Evolutionary conservation across 2,113 vertebrate species (phyloP).

Genomic region (Corythornis madagascariensis): DNA sequence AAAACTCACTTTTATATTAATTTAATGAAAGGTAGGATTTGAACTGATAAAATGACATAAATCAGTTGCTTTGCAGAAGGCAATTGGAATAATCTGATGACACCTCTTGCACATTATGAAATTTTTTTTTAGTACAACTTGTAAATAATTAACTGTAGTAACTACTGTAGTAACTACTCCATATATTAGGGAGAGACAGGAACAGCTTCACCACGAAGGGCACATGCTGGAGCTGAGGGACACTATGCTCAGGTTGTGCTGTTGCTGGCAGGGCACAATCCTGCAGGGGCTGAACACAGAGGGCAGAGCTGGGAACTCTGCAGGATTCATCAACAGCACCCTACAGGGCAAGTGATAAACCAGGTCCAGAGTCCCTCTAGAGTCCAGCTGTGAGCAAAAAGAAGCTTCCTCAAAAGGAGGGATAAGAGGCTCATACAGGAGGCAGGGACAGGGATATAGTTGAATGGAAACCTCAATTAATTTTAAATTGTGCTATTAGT

Average conservation of each 20-base stretch:
- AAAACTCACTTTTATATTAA: not conserved
- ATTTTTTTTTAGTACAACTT: not conserved
- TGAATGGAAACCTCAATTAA: not conserved
- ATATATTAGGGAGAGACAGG: too few relatives aligned
- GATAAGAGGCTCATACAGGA: not conserved
- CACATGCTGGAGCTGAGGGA: not conserved
- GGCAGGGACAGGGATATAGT: not conserved
- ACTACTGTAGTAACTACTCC: not conserved
- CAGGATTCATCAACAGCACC: not conserved
- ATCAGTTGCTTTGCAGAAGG: not conserved
- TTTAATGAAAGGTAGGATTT: not conserved
- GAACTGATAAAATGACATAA: not conserved
- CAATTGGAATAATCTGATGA: not conserved
- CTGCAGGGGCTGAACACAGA: fast-evolving
- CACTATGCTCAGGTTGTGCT: fast-evolving
- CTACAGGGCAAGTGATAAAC: fast-evolving
- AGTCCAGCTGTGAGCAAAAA: not conserved
- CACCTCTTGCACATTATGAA: not conserved
- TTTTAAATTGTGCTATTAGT: fast-evolving
- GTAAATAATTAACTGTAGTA: not conserved
- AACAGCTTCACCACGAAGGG: fast-evolving
- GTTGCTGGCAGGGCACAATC: not conserved
- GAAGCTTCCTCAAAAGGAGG: not conserved
- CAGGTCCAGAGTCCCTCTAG: not conserved
- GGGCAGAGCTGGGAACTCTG: fast-evolving